Evolutionary conservation across 37 sponge, comb jelly and placozoan genomes (phyloP), one percentile per base, ranked within the genome.

Genomic region (Mnemiopsis leidyi): DNA sequence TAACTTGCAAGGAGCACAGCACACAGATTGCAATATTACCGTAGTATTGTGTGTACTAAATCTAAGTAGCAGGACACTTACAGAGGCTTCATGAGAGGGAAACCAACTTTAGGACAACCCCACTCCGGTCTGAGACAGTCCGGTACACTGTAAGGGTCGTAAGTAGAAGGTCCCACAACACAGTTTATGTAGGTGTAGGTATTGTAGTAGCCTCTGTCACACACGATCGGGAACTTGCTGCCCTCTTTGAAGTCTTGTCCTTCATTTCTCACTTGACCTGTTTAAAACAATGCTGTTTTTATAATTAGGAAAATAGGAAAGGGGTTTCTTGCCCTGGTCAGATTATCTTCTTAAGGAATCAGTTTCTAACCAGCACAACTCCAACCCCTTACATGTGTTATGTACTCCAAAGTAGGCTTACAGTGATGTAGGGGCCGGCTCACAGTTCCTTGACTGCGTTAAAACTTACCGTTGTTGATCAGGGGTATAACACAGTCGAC

Each of bases 71-170:
- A 18, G 13, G 5, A 48, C 13, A 36, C 82, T 79, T 32, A 79
- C 82, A 79, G 82, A 5, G 82, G 82, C 36, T 79, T 79, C 82
- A 79, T 79, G 32, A 36, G 29, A 35, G 82, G 82, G 37, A 79
- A 36, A 36, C 31, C 82, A 23, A 79, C 82, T 33, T 79, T 79
- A 33, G 82, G 38, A 33, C 82, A 79, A 2, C 82, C 82, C 23
- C 29, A 79, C 33, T 32, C 31, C 21, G 82, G 82, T 31, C 21
- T 32, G 16, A 29, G 5, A 33, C 82, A 79, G 31, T 32, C 31
- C 37, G 35, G 82, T 2, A 79, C 36, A 1, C 21, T 79, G 38
- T 16, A 33, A 2, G 82, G 82, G 23, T 79, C 82, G 82, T 79
- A 79, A 13, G 21, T 36, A 13, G 23, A 23, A 79, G 82, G 82